Percentiles rank a stretch among this genome's conserved stretches.
Evolutionary conservation across 2,113 vertebrate genomes (phyloP).

Genomic region (Zonotrichia leucophrys): DNA sequence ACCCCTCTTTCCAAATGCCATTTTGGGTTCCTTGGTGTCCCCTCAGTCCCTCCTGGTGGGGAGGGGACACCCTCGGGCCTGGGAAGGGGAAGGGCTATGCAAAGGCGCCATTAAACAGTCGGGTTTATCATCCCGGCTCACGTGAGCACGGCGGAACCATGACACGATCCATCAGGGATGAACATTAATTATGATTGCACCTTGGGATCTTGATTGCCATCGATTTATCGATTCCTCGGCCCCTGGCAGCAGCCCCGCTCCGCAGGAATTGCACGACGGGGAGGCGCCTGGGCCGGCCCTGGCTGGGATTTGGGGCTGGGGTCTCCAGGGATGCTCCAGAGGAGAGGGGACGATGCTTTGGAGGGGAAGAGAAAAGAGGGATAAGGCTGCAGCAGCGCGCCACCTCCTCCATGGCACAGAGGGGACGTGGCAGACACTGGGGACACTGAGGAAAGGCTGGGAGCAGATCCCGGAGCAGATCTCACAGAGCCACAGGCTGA

Average conservation of each 20-base stretch:
- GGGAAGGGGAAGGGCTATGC: not conserved
- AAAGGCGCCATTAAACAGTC: not conserved
- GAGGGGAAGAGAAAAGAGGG: not conserved
- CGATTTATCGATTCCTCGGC: constrained; percentile 54
- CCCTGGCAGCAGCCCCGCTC: constrained; percentile 3
- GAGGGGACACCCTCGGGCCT: not conserved
- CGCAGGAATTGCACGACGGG: not conserved
- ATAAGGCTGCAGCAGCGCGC: accelerated
- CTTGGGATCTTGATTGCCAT: constrained; percentile 60
- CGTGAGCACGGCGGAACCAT: not conserved
- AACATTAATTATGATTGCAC: constrained; percentile 72
- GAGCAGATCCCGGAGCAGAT: not conserved
- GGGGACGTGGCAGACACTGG: accelerated
- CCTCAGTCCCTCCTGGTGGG: not conserved
- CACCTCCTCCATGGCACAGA: accelerated
- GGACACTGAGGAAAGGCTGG: not conserved
- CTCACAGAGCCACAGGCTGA: accelerated
- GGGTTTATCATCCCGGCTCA: not conserved
- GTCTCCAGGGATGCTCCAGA: not conserved
- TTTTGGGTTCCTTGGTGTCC: not conserved
- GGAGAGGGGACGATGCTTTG: not conserved
- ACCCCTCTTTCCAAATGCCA: not conserved
- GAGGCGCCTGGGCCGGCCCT: not conserved
- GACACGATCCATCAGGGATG: constrained; percentile 63
- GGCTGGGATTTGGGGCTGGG: not conserved